Base-by-base conservation (phyloP, 2,888 invertebrate genomes). In the Drosophila borealis region DNA sequence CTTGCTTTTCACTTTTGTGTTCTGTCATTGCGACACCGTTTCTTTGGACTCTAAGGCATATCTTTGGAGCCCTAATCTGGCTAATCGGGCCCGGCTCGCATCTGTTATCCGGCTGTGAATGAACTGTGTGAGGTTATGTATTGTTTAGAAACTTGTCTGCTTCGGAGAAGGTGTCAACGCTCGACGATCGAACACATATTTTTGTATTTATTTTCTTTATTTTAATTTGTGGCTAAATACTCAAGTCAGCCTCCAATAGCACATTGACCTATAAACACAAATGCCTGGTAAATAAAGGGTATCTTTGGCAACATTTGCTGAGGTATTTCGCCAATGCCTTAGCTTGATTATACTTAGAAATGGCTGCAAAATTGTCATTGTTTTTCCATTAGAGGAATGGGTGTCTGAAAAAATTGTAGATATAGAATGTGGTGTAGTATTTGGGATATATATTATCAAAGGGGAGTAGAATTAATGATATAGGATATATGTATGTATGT, bases 201-300 rank as follows among this genome's bases (percentile, higher is more conserved):
- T 64, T 57, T 57, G 6, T 6, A n/a, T 37, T 44, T 21, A 37
- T 33, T 37, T 46, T 46, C 10, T 9, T 44, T 46, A 25, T 33
- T 34, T 55, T 25, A 10, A 25, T 8, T 14, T 36, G 34, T 33
- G 55, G 25, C 53, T 46, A 69, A 73, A 74, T 56, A 62, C 34
- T 33, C 34, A 10, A 39, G 42, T 42, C 49, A 44, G 55, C 39
- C 50, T 19, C 34, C 62, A 68, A 63, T 87, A 79, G 86, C 70
- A 71, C 82, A 82, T 71, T 82, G 88, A 85, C 80, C 88, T 48
- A 84, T 57, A 72, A 74, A 67, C 44, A 50, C 36, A 66, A 57
- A 62, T 55, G 14, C 9, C 45, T 59, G 17, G 10, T 33, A 19
- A 14, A 68, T 74, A 68, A n/a, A n/a, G n/a, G n/a, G n/a, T 10